Base-by-base conservation (phyloP, 2,113 vertebrate genomes). In the Trematocara nigrifrons region DNA sequence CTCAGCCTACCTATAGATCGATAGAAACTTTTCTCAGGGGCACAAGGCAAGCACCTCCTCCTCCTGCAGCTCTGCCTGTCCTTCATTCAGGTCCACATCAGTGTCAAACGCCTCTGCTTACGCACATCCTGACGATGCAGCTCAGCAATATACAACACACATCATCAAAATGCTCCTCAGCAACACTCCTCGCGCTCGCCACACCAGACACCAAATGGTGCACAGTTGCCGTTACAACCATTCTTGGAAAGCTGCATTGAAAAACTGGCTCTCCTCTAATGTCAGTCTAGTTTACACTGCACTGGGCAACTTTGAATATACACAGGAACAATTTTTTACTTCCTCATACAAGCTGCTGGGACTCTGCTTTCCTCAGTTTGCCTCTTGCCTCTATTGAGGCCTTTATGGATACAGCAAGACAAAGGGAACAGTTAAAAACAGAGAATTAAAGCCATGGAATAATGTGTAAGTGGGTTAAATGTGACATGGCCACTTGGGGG, bases 21-120 rank as follows among this genome's bases (percentile, higher is more conserved):
- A 95, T 95, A 86, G 71, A 89, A 93, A 94, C 84, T 91, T 93
- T 92, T 82, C 92, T 89, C 89, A 49, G 91, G 91, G 89, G 92
- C 81, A 86, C 59, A 15, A 69, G 69, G 26, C 80, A 49, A 87
- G 89, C 78, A 40, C 78, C 83, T 88, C 66, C 83, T 88, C 66
- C 83, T 85, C 85, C 84, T 85, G 74, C 89, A 87, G 85, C 81
- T 83, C 61, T 88, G 87, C 86, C 87, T 49, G 89, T 91, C 93
- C 93, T 83, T 90, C 87, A 82, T 87, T 90, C 87, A 91, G 83
- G 74, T 85, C 88, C 91, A 93, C 88, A 80, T 94, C 84, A 87
- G 85, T 81, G 74, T 90, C 87, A 87, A 47, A 66, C 31, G 42
- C 56, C 76, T 86, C 82, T 90, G 92, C 94, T 91, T 90, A 89